A percentile compares a stretch with the other conserved stretches of the same genome.
Evolutionary conservation across 2,113 vertebrate species (phyloP).

Genomic region (Phainopepla nitens): DNA sequence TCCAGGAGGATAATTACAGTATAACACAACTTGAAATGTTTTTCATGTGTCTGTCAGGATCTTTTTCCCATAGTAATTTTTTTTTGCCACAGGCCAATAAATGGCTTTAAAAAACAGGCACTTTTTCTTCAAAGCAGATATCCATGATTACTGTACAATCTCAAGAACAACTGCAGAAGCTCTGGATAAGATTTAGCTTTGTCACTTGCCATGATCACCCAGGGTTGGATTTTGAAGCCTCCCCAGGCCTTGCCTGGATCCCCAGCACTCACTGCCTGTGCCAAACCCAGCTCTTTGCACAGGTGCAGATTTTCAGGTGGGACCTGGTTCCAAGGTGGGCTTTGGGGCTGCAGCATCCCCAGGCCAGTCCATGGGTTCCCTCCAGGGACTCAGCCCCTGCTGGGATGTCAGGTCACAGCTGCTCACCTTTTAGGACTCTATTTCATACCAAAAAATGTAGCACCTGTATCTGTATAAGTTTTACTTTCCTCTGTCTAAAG

Average conservation of each 20-base stretch:
- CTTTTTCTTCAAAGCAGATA: slow-evolving; percentile 22
- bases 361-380: background rate
- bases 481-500: background rate
- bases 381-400: background rate
- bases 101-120: background rate
- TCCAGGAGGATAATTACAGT: slow-evolving; percentile 46
- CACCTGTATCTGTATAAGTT: fast-evolving
- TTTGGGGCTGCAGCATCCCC: background rate
- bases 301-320: background rate
- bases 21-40: slow-evolving; percentile 29
- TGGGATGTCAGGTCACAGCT: background rate
- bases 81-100: slow-evolving; percentile 25
- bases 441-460: fast-evolving
- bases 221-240: background rate
- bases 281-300: background rate
- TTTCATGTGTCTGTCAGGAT: slow-evolving; percentile 44
- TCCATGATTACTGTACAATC: background rate
- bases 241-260: background rate
- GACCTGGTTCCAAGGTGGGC: fast-evolving
- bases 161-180: background rate
- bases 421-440: fast-evolving
- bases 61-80: background rate
- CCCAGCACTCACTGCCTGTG: fast-evolving
- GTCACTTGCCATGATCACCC: background rate
- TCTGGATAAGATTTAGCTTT: background rate